phyloP scores from a whole-genome alignment of 2,113 vertebrate genomes.

The Cyanoramphus novaezelandiae region DNA sequence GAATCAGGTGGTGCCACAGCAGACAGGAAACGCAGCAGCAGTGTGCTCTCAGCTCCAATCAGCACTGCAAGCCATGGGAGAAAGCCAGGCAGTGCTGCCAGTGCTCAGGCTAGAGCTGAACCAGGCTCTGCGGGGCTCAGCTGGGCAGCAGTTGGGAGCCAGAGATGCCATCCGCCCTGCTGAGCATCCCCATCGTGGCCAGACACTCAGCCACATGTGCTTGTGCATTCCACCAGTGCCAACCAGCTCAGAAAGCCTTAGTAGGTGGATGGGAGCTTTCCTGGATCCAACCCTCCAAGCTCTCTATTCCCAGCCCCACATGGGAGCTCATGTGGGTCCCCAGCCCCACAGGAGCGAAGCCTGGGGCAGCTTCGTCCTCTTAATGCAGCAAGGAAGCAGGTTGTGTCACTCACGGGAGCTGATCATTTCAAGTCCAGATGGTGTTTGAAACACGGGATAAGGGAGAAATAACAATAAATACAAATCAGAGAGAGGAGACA shows the following conservation, averaged over 20 bases:
- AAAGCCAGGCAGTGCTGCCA: background rate
- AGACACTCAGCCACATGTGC: background rate
- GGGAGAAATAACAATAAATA: background rate
- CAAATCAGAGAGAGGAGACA: background rate
- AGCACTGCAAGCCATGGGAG: accelerated
- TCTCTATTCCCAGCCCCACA: accelerated
- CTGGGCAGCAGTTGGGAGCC: background rate
- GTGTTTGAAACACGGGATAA: background rate
- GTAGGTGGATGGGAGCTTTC: background rate
- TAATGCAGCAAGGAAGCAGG: accelerated
- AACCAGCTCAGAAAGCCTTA: background rate
- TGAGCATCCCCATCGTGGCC: background rate
- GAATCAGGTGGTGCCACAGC: slow-evolving; percentile 6
- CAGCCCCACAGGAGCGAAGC: accelerated
- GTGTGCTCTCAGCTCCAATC: background rate
- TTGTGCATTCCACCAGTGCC: accelerated
- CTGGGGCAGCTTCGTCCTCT: background rate
- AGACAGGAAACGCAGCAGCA: background rate
- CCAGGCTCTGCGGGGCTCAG: background rate
- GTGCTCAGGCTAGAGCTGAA: background rate
- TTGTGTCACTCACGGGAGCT: background rate
- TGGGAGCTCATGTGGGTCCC: background rate
- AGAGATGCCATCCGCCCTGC: accelerated
- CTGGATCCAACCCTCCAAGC: accelerated
- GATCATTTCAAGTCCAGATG: slow-evolving; percentile 51